Evolutionary conservation across 2,797 vertebrate genomes (phyloP).

Genomic region (Poecilia picta): DNA sequence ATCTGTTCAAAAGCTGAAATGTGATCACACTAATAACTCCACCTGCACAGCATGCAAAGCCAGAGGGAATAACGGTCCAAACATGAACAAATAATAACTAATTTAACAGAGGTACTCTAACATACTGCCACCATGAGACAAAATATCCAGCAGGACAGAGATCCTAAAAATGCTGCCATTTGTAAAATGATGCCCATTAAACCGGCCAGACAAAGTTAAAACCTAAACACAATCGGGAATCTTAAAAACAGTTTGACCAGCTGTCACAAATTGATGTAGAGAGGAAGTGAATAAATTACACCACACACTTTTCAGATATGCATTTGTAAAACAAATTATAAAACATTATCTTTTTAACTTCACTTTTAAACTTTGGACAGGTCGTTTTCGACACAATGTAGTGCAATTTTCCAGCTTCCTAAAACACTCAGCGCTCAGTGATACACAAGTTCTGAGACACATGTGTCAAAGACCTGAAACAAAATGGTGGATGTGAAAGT

Average conservation of each 20-base stretch:
- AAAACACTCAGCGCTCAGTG: background rate
- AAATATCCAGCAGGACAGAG: background rate
- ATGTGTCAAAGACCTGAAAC: slow-evolving; percentile 38
- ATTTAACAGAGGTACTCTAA: background rate
- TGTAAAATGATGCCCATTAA: background rate
- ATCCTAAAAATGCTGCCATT: background rate
- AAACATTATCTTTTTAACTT: background rate
- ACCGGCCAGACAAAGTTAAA: background rate
- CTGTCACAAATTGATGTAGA: no score
- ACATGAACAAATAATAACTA: background rate
- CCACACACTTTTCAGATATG: background rate
- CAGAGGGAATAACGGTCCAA: background rate
- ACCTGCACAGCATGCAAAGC: background rate
- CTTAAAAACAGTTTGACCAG: background rate
- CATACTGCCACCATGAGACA: slow-evolving; percentile 1
- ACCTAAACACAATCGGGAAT: background rate
- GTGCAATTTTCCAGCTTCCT: background rate
- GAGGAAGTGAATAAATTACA: background rate
- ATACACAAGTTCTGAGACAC: slow-evolving; percentile 4
- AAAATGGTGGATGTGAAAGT: slow-evolving; percentile 9
- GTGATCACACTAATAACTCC: no score
- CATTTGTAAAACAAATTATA: background rate
- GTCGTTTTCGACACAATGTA: background rate
- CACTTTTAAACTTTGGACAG: background rate
- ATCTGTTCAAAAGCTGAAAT: background rate